Conservation (phyloP, 2,113 vertebrate genomes). For the Burhinus bistriatus region DNA sequence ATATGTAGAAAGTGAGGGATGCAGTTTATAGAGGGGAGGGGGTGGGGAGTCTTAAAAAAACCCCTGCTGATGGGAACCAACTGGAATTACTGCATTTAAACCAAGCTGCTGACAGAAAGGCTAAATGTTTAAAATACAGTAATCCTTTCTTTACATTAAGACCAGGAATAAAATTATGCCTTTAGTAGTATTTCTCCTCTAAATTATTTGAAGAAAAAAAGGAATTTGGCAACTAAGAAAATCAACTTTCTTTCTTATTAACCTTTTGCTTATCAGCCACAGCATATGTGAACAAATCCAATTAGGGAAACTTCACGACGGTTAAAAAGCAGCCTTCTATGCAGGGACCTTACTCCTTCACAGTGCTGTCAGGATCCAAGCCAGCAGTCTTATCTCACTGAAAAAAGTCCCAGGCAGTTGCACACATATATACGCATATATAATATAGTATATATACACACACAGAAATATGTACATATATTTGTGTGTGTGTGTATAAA, state of each 20-base stretch:
- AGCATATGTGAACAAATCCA: constrained; percentile 49
- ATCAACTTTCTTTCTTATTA: constrained; percentile 38
- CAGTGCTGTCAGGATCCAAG: background rate
- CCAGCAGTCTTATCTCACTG: background rate
- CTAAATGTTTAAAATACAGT: background rate
- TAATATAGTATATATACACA: background rate
- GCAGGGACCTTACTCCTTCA: background rate
- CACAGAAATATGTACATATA: background rate
- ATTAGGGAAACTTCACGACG: constrained; percentile 20
- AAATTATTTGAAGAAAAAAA: background rate
- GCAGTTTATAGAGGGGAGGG: background rate
- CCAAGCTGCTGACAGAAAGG: background rate
- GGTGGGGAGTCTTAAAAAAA: background rate
- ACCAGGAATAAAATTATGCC: background rate
- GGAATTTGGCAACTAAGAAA: constrained; percentile 14
- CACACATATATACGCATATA: background rate
- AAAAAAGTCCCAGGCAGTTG: background rate
- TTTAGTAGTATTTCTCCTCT: background rate
- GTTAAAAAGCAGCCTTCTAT: background rate
- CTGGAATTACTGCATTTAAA: background rate
- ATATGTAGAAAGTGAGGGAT: accelerated
- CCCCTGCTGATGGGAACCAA: background rate
- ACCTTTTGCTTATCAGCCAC: constrained; percentile 40
- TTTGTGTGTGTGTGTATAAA: background rate
- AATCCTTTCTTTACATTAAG: background rate